Conservation (phyloP, 2,797 vertebrate species). For the Acestrorhynchus altus region DNA sequence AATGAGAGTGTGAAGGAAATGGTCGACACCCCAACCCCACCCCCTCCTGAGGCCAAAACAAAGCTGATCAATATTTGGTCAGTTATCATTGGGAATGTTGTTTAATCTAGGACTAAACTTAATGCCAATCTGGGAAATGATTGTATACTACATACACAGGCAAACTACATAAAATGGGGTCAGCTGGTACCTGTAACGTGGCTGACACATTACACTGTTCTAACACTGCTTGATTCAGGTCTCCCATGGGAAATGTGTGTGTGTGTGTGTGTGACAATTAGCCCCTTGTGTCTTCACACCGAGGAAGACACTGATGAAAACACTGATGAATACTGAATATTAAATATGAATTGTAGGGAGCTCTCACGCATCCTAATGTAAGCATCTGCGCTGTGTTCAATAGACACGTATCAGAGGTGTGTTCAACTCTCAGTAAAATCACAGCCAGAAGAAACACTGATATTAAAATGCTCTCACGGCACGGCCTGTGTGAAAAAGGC, state of each 20-base stretch:
- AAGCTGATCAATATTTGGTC: too few relatives aligned
- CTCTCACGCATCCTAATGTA: neutral
- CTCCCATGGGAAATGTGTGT: neutral
- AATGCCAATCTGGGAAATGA: too few relatives aligned
- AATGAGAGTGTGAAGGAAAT: too few relatives aligned
- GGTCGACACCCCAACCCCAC: too few relatives aligned
- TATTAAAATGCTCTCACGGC: neutral
- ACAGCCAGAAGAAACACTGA: neutral
- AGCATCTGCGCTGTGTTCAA: neutral
- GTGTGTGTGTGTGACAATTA: neutral
- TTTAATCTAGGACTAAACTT: too few relatives aligned
- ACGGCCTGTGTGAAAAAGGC: neutral
- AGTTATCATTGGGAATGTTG: too few relatives aligned
- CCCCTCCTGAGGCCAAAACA: too few relatives aligned
- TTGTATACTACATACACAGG: too few relatives aligned
- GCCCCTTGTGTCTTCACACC: neutral
- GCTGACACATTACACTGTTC: too few relatives aligned
- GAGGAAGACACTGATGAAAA: neutral
- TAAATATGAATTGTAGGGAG: neutral
- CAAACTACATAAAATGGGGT: too few relatives aligned
- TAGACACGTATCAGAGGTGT: too few relatives aligned
- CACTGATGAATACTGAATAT: neutral
- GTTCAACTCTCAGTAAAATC: neutral
- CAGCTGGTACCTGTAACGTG: too few relatives aligned
- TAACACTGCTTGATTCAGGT: neutral